phyloP scores from a whole-genome alignment of 2,888 invertebrate genomes.

The Siphlonurus alternatus region DNA sequence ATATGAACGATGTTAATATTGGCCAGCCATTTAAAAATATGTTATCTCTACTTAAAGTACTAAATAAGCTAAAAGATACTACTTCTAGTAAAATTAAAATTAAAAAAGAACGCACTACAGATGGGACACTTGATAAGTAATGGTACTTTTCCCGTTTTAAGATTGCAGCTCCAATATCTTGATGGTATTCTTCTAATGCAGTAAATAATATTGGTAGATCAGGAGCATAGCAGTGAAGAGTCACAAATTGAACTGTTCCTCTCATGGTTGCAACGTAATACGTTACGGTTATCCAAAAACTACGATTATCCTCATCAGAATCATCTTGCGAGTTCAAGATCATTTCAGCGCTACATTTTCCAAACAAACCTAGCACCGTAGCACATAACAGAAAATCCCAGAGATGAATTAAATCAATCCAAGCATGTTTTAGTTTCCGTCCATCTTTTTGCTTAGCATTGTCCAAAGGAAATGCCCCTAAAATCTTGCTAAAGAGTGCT shows the following conservation, averaged over 20 bases:
- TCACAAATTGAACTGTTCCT: not conserved
- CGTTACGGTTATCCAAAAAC: not conserved
- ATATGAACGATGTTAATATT: not conserved
- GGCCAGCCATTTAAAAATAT: not conserved
- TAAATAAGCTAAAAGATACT: not conserved
- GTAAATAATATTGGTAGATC: not conserved
- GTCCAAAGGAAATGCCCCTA: not conserved
- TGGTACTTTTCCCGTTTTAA: not conserved
- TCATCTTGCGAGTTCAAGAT: not conserved
- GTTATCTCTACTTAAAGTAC: not conserved
- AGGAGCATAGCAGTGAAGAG: not conserved
- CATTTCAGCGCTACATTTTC: not conserved
- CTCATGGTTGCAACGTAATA: not conserved
- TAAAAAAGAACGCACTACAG: not conserved
- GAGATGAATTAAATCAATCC: not conserved
- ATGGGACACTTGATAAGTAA: not conserved
- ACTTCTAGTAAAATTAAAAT: not conserved
- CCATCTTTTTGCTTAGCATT: not conserved
- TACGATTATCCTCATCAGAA: not conserved
- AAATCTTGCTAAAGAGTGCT: not conserved
- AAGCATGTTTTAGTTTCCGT: not conserved
- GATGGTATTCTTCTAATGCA: not conserved
- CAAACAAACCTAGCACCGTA: not conserved
- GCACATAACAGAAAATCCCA: not conserved
- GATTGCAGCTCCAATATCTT: not conserved